These are phyloP conservation scores for Galago senegalensis DNA, from an alignment of 2,797 vertebrate genomes.

Conservation along the genomic window DNA sequence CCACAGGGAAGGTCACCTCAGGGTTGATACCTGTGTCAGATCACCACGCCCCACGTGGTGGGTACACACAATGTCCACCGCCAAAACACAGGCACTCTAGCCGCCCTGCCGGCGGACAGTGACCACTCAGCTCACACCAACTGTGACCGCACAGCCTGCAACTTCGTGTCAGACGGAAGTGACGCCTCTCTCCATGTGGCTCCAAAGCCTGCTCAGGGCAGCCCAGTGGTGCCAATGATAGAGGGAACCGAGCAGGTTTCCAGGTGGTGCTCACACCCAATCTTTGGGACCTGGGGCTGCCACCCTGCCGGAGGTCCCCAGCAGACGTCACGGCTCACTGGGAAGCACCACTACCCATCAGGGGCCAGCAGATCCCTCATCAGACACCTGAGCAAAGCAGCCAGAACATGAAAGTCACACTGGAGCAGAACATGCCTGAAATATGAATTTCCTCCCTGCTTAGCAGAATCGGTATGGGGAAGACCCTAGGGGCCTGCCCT, in stretches of 20 bases:
- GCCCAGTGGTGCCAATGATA: accelerated
- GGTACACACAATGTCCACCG: too few relatives aligned
- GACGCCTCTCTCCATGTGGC: conserved; percentile 61
- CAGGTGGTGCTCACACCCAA: accelerated
- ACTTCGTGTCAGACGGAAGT: conserved; percentile 52
- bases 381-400: background rate
- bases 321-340: background rate
- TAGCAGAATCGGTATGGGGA: background rate
- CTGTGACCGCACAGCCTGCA: background rate
- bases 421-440: background rate
- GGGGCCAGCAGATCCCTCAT: background rate
- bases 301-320: too few relatives aligned
- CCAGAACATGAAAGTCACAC: background rate
- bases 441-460: too few relatives aligned
- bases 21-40: too few relatives aligned
- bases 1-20: background rate
- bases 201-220: background rate
- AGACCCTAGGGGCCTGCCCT: background rate
- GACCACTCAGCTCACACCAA: background rate
- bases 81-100: too few relatives aligned
- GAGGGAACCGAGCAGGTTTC: accelerated
- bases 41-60: too few relatives aligned
- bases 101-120: background rate
- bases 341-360: background rate
- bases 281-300: background rate